These are phyloP conservation scores for Dasyurus viverrinus DNA, from an alignment of 2,113 vertebrate genomes.

Conservation along the genomic window DNA sequence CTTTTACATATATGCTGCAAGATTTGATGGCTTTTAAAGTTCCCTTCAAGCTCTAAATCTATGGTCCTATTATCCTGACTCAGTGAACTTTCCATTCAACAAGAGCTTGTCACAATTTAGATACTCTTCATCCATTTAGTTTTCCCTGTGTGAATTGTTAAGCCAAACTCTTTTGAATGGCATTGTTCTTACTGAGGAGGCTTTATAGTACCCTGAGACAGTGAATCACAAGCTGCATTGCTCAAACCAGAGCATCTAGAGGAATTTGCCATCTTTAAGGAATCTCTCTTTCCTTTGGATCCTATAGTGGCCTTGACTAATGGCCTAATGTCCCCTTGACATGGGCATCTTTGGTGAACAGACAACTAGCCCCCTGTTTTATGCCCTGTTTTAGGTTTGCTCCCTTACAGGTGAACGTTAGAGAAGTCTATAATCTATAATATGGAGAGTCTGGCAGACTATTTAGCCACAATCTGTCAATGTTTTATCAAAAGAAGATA, in stretches of 20 bases:
- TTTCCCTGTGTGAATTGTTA: not conserved
- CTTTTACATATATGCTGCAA: not conserved
- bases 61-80: not conserved
- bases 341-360: not conserved
- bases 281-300: not conserved
- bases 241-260: not conserved
- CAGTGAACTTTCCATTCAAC: not conserved
- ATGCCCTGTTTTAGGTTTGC: not conserved
- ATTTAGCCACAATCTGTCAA: constrained; percentile 34
- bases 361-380: not conserved
- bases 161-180: not conserved
- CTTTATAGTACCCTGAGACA: not conserved
- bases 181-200: not conserved
- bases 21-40: not conserved
- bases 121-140: not conserved
- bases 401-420: constrained; percentile 28
- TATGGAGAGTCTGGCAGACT: constrained; percentile 20
- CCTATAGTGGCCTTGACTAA: no score
- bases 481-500: constrained; percentile 6
- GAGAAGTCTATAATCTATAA: not conserved
- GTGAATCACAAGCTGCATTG: not conserved
- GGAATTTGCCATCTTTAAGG: not conserved
- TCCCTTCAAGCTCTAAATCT: not conserved
- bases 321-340: not conserved
- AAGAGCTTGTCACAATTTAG: not conserved